Conservation (phyloP, 1,140 invertebrate genomes). For the Saccostrea cuccullata region DNA sequence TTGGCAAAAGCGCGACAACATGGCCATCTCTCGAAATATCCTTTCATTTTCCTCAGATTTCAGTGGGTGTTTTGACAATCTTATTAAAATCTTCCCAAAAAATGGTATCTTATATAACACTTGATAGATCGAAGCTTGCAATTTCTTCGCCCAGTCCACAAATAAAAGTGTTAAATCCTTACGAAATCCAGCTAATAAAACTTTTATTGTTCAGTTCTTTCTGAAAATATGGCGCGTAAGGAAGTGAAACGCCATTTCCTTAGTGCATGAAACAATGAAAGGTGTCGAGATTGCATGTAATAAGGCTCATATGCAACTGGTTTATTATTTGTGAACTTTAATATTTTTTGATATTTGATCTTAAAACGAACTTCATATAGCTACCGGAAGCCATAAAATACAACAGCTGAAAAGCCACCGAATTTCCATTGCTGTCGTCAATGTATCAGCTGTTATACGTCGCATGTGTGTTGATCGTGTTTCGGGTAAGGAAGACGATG, state of each 20-base stretch:
- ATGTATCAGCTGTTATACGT: background rate
- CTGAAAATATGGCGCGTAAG: conserved; percentile 3
- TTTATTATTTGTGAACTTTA: conserved; percentile 18
- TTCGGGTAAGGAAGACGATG: background rate
- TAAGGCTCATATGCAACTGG: conserved; percentile 30
- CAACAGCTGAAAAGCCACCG: background rate
- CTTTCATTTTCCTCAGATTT: background rate
- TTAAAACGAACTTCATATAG: background rate
- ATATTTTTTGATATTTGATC: conserved; percentile 23
- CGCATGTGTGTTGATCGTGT: background rate
- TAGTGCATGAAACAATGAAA: conserved; percentile 14
- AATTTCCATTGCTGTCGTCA: background rate
- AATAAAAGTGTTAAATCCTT: conserved; percentile 23
- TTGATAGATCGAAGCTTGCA: background rate
- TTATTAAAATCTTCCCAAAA: background rate
- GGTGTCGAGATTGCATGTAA: conserved; percentile 23
- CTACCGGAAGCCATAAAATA: conserved; percentile 2
- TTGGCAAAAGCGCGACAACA: background rate
- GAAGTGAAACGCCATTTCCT: conserved; percentile 11
- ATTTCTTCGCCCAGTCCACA: background rate
- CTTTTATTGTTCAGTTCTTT: background rate
- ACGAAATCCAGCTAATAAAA: background rate
- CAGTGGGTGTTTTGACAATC: conserved; percentile 10
- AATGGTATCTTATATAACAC: background rate
- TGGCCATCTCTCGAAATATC: background rate